Conservation (phyloP, 2,888 invertebrate genomes). For the Sylvicola fuscatus region DNA sequence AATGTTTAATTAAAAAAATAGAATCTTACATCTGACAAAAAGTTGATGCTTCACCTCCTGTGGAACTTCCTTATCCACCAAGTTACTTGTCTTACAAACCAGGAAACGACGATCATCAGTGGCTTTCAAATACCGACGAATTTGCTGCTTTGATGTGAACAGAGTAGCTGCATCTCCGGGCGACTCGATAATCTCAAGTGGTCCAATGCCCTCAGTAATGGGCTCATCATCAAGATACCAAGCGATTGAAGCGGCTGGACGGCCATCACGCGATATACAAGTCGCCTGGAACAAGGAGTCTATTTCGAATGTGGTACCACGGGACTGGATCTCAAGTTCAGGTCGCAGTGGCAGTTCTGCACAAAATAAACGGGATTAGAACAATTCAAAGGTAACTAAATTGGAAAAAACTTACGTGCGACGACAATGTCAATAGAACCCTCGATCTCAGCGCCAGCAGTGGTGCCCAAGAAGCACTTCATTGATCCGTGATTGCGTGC, state of each 20-base stretch:
- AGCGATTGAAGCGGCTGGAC: conserved; percentile 56
- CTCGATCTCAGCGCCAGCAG: conserved; percentile 33
- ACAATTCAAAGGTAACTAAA: background rate
- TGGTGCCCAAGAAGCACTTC: conserved; percentile 40
- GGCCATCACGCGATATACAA: conserved; percentile 45
- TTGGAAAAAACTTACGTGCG: conserved; percentile 40
- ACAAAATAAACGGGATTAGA: background rate
- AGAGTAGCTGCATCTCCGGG: conserved; percentile 32
- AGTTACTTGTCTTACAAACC: conserved; percentile 44
- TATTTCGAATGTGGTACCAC: conserved; percentile 22
- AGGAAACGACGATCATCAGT: conserved; percentile 43
- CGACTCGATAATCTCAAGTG: conserved; percentile 26
- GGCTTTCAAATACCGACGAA: conserved; percentile 36
- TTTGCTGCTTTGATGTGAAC: conserved; percentile 40
- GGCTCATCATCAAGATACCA: conserved; percentile 47
- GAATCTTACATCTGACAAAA: conserved; percentile 36
- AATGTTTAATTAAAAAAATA: background rate
- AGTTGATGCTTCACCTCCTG: conserved; percentile 20
- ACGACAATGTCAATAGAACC: conserved; percentile 42
- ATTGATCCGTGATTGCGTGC: conserved; percentile 50
- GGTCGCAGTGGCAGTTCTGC: conserved; percentile 21
- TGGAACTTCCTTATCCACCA: conserved; percentile 17
- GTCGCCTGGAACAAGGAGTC: conserved; percentile 40
- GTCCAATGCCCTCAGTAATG: conserved; percentile 34
- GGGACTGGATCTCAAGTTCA: conserved; percentile 14